Evolutionary conservation across 2,797 vertebrate species (phyloP).

Genomic region (Myotis vivesi): DNA sequence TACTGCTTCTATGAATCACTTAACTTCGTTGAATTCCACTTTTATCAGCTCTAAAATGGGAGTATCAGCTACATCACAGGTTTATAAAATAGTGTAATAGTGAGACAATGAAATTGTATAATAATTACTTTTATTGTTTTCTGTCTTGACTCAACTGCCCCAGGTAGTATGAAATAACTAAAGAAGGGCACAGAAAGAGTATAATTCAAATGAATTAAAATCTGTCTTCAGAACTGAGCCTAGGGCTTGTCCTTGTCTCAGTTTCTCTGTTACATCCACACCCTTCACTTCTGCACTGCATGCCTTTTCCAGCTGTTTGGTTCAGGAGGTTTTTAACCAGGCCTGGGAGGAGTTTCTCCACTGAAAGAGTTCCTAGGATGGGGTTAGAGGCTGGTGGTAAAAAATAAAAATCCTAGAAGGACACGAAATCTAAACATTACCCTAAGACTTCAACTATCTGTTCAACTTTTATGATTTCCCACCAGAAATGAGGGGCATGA

Average conservation of each 20-base stretch:
- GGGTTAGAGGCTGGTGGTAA: not conserved
- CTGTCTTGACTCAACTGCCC: not conserved
- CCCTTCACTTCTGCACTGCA: not conserved
- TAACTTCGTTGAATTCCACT: conserved; percentile 18
- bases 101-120: not conserved
- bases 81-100: conserved; percentile 37
- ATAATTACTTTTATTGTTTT: conserved; percentile 50
- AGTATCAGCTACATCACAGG: conserved; percentile 36
- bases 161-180: not conserved
- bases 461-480: not conserved
- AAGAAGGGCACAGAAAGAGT: not conserved
- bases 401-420: not conserved
- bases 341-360: not conserved
- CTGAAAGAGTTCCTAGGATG: not conserved
- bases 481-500: not conserved
- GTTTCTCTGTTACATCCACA: not conserved
- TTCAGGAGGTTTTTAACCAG: not conserved
- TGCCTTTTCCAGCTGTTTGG: not conserved
- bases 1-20: conserved; percentile 35
- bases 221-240: not conserved
- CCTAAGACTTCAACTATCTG: not conserved
- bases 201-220: conserved; percentile 24
- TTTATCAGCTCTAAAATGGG: conserved; percentile 39
- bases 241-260: not conserved
- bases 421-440: not conserved